Conservation (phyloP, 2,797 vertebrate species). For the Notolepis coatsorum region DNA sequence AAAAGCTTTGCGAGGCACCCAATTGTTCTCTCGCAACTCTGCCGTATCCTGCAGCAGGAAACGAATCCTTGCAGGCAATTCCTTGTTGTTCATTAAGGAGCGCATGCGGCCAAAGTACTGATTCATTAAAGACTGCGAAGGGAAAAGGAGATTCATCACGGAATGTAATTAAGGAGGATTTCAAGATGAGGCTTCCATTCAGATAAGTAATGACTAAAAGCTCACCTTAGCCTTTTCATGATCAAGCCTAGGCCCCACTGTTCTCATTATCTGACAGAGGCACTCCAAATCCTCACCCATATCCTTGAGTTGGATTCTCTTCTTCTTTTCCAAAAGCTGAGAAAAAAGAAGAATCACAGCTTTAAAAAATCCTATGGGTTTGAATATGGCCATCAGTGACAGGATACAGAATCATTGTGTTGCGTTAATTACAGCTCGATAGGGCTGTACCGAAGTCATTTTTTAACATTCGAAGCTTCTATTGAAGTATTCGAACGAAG, state of each 20-base stretch:
- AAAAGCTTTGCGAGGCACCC: slow-evolving; percentile 98
- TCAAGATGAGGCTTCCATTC: accelerated
- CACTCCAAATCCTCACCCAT: slow-evolving; percentile 99
- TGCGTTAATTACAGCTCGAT: too few species aligned
- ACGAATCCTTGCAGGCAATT: slow-evolving; percentile 98
- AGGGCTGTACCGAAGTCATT: too few species aligned
- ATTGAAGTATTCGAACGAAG: too few species aligned
- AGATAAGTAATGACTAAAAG: background rate
- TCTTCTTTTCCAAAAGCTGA: slow-evolving; percentile 99
- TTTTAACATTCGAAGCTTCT: too few species aligned
- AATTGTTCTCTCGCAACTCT: slow-evolving; percentile 95
- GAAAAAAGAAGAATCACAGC: background rate
- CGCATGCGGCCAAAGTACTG: slow-evolving; percentile 98
- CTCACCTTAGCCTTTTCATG: slow-evolving; percentile 97
- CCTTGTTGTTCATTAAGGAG: slow-evolving; percentile 97
- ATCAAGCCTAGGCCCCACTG: slow-evolving; percentile 98
- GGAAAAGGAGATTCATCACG: background rate
- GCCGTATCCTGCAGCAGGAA: slow-evolving; percentile 99
- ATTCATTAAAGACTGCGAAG: slow-evolving; percentile 95
- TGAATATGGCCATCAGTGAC: too few species aligned
- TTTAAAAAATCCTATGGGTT: background rate
- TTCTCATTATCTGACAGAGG: slow-evolving; percentile 99
- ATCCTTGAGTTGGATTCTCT: slow-evolving; percentile 98
- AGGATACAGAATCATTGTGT: too few species aligned
- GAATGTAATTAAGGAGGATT: background rate